Percentiles rank a stretch among this genome's conserved stretches.
Evolutionary conservation across 2,113 vertebrate species (phyloP).

Genomic region (Rattus rattus): DNA sequence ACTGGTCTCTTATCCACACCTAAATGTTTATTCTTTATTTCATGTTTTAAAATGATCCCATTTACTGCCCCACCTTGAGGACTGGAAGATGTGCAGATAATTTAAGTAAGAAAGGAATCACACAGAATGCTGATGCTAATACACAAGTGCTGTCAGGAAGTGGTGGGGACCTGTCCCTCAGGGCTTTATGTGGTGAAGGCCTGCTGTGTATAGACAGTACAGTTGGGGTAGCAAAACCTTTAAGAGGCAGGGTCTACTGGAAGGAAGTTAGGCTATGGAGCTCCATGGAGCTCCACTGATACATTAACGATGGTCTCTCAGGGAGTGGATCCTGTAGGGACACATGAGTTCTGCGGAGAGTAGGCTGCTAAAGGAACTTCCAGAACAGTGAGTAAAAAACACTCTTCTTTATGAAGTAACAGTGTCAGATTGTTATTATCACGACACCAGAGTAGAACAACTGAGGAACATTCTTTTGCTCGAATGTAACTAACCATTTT

Average conservation of each 20-base stretch:
- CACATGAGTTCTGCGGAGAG: background rate
- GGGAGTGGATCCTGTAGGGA: background rate
- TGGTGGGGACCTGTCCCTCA: background rate
- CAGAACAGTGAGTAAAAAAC: background rate
- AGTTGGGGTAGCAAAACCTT: background rate
- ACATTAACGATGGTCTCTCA: background rate
- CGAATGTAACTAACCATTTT: background rate
- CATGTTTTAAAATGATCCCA: slow-evolving; percentile 9
- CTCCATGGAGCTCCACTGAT: background rate
- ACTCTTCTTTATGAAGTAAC: background rate
- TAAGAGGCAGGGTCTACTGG: background rate
- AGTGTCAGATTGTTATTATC: background rate
- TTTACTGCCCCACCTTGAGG: background rate
- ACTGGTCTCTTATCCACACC: background rate
- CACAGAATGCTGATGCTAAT: background rate
- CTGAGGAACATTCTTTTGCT: background rate
- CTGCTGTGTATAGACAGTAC: background rate
- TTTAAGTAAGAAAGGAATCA: background rate
- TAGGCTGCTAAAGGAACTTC: background rate
- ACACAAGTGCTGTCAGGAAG: background rate
- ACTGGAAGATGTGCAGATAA: background rate
- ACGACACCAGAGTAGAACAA: background rate
- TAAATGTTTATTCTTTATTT: slow-evolving; percentile 15
- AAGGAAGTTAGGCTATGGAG: background rate
- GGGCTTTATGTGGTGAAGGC: background rate